Evolutionary conservation across 1,140 invertebrate species (phyloP), one percentile per base, ranked within the genome.

Genomic region (Scaptomyza hsui): DNA sequence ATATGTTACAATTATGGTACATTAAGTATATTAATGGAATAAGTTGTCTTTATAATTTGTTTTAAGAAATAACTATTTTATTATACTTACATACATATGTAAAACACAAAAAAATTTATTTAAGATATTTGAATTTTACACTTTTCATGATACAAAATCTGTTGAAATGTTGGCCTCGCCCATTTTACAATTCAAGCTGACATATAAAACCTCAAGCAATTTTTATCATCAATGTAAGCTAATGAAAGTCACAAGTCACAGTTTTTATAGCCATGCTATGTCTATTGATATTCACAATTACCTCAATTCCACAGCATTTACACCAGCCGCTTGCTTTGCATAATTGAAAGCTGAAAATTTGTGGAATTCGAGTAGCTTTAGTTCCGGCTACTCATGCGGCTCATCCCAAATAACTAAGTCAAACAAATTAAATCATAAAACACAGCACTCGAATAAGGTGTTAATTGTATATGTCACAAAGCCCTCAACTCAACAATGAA

Each of bases 381-480:
- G 81, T 82, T 88, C 81, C 82, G 82, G 81, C 78, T 88, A 77
- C 82, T 86, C 80, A 64, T 44, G 74, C 49, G 47, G 59, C 51
- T 29, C 10, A 47, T 65, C 77, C 75, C 62, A 78, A 83, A 85
- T 81, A 81, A 62, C 56, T 81, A 78, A 85, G 48, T 55, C 73
- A 77, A 86, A 88, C 86, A 85, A 74, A 67, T 57, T 41, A 48
- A 77, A 64, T 56, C 68, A 61, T 85, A 85, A 86, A 85, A 67
- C 19, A 21, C 51, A 67, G 13, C 18, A 42, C 13, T 60, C 47
- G 19, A 41, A 41, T 41, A 60, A 39, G 49, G 61, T 72, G 52
- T 35, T 72, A 86, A 75, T 72, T 64, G 81, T 55, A 72, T 74
- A 53, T 81, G 69, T n/a, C 53, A 41, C 21, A 56, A 78, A 42